Evolutionary conservation across 2,797 vertebrate genomes (phyloP).

Genomic region (Parauchenoglanis ngamensis): DNA sequence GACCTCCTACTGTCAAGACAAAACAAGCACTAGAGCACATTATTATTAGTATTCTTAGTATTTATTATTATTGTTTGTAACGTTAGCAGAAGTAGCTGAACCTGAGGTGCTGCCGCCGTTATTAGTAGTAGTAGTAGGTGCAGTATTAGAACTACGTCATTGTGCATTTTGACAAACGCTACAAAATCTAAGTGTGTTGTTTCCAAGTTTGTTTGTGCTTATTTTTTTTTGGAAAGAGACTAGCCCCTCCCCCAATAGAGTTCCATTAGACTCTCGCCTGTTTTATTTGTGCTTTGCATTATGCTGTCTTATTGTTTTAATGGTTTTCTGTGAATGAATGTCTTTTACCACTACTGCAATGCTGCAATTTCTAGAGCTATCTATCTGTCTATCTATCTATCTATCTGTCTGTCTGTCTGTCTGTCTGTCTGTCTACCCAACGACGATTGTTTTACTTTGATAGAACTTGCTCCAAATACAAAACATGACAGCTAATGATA

Average conservation of each 20-base stretch:
- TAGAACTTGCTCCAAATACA: not conserved
- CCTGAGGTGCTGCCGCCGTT: no score
- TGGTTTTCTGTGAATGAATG: not conserved
- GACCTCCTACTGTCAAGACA: not conserved
- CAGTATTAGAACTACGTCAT: not conserved
- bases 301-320: not conserved
- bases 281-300: not conserved
- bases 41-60: slow-evolving; percentile 7
- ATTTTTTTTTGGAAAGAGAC: not conserved
- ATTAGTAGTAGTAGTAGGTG: not conserved
- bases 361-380: not conserved
- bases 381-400: not conserved
- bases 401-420: not conserved
- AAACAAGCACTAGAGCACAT: not conserved
- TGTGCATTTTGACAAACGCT: no score
- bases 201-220: not conserved
- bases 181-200: not conserved
- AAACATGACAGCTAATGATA: not conserved
- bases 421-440: not conserved
- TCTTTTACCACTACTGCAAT: not conserved
- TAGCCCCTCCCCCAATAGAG: no score
- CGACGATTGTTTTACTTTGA: not conserved
- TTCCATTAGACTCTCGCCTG: not conserved
- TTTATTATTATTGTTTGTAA: not conserved
- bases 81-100: not conserved